Evolutionary conservation across 2,797 vertebrate species (phyloP).

Genomic region (Kryptolebias ocellatus): DNA sequence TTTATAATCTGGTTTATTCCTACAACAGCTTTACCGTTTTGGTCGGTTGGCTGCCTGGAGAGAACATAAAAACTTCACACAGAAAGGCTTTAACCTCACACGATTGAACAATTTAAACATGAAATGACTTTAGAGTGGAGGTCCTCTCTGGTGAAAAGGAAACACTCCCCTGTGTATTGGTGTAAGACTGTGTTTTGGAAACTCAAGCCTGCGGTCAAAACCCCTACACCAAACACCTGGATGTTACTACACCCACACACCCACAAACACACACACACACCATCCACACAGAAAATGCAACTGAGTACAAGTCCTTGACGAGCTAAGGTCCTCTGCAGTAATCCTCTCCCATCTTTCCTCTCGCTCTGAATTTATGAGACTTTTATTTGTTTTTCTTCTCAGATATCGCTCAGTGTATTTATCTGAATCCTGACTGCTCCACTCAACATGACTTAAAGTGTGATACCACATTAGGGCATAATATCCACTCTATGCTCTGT

Average conservation of each 20-base stretch:
- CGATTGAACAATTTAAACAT: background rate
- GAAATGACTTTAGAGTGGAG: background rate
- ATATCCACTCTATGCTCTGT: constrained; percentile 36
- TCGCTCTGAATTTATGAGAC: constrained; percentile 40
- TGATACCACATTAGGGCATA: constrained; percentile 57
- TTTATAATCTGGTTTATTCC: too few species aligned
- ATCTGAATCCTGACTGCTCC: constrained; percentile 48
- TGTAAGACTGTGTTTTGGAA: constrained; percentile 76
- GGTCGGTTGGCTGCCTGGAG: background rate
- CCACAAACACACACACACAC: constrained; percentile 35
- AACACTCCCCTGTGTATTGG: constrained; percentile 49
- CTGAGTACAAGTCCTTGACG: constrained; percentile 57
- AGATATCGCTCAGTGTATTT: constrained; percentile 56
- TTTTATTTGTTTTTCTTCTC: constrained; percentile 51
- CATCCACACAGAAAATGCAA: constrained; percentile 37
- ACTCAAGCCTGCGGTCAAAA: constrained; percentile 66
- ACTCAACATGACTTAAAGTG: constrained; percentile 64
- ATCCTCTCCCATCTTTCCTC: constrained; percentile 21
- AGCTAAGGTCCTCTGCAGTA: constrained; percentile 22
- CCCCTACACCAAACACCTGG: constrained; percentile 72
- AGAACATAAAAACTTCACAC: background rate
- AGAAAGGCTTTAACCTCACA: too few species aligned
- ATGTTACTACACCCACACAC: constrained; percentile 40
- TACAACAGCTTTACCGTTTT: too few species aligned
- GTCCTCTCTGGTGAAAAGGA: constrained; percentile 19